phyloP scores from a whole-genome alignment of 2,797 vertebrate species.

The Tenualosa thibaudeaui region DNA sequence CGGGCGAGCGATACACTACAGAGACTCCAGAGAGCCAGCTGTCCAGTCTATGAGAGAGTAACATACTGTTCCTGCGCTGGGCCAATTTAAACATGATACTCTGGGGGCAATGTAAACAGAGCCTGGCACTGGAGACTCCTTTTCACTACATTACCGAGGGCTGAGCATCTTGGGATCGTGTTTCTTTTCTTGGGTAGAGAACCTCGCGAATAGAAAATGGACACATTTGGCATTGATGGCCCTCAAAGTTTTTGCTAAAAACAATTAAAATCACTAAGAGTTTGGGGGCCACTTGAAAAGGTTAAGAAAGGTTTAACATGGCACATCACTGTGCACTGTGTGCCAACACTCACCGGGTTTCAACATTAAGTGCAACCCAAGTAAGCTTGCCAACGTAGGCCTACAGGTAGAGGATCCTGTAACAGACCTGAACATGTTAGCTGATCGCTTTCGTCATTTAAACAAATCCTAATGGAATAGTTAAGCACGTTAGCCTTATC shows the following conservation, averaged over 20 bases:
- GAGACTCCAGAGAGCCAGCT: conserved; percentile 65
- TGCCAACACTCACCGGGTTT: background rate
- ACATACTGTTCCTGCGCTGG: conserved; percentile 58
- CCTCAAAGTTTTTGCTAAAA: background rate
- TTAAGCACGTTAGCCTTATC: background rate
- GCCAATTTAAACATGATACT: conserved; percentile 71
- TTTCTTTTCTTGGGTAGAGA: background rate
- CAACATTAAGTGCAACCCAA: background rate
- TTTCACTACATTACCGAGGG: conserved; percentile 28
- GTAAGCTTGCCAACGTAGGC: background rate
- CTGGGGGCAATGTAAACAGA: conserved; percentile 59
- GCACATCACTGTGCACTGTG: background rate
- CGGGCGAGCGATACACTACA: conserved; percentile 41
- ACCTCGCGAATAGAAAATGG: background rate
- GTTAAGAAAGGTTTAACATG: background rate
- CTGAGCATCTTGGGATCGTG: background rate
- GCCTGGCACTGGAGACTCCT: conserved; percentile 38
- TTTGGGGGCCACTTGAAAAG: background rate
- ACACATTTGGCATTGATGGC: background rate
- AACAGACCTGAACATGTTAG: background rate
- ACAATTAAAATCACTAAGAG: background rate
- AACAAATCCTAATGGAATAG: background rate
- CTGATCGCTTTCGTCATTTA: background rate
- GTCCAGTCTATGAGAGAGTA: conserved; percentile 66
- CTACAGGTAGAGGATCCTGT: conserved; percentile 2